Evolutionary conservation across 2,888 invertebrate species (phyloP).

Genomic region (Rhorus exstirpatorius): DNA sequence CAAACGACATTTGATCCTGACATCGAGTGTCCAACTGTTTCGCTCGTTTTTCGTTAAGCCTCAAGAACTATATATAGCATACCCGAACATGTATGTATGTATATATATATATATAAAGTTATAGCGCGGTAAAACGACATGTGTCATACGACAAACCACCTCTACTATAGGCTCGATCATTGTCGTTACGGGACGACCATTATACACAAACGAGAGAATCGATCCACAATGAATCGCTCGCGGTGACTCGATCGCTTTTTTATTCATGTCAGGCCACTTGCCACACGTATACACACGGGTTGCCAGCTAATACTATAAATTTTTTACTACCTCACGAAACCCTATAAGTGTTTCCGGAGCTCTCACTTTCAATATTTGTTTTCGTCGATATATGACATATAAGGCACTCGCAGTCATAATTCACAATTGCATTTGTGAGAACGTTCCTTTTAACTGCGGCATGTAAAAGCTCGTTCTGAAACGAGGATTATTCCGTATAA

Average conservation of each 20-base stretch:
- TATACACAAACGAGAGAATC: conserved; percentile 62
- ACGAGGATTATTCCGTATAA: not conserved
- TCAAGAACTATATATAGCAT: conserved; percentile 35
- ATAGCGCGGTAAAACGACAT: conserved; percentile 49
- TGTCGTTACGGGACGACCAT: conserved; percentile 62
- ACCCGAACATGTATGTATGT: conserved; percentile 1
- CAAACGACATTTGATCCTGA: conserved; percentile 80
- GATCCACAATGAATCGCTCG: conserved; percentile 66
- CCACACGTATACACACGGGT: conserved; percentile 46
- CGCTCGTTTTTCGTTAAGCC: conserved; percentile 75
- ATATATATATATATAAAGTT: conserved; percentile 12
- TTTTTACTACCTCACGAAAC: conserved; percentile 6
- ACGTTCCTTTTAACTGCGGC: not conserved
- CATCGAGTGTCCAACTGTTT: conserved; percentile 82
- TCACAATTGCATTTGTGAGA: not conserved
- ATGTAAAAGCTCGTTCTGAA: not conserved
- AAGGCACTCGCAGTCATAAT: conserved; percentile 10
- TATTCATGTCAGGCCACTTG: conserved; percentile 64
- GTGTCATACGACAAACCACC: conserved; percentile 67
- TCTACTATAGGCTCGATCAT: conserved; percentile 56
- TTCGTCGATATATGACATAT: conserved; percentile 16
- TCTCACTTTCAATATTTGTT: conserved; percentile 33
- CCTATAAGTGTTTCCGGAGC: conserved; percentile 31
- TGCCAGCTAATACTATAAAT: conserved; percentile 46
- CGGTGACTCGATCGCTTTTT: conserved; percentile 63